phyloP scores from a whole-genome alignment of 2,113 vertebrate genomes.

The Callionymus lyra region DNA sequence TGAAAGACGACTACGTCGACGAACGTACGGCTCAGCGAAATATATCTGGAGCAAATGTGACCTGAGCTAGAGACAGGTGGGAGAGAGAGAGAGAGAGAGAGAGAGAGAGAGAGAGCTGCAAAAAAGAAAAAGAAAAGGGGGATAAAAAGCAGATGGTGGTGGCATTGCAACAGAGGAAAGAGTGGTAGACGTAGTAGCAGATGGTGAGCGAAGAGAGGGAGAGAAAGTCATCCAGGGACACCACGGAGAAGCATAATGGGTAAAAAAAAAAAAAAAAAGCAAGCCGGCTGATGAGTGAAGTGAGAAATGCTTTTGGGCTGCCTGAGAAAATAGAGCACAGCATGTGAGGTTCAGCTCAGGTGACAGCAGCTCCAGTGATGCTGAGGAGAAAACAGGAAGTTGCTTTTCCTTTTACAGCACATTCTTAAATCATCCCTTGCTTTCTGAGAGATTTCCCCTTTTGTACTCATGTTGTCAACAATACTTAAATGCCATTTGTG shows the following conservation, averaged over 20 bases:
- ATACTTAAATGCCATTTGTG: too few species aligned
- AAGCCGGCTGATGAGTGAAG: conserved; percentile 7
- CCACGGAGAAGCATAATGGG: conserved; percentile 12
- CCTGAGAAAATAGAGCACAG: conserved; percentile 30
- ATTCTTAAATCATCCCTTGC: too few species aligned
- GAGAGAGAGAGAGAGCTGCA: too few species aligned
- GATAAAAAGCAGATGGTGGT: conserved; percentile 29
- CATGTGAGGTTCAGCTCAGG: conserved; percentile 38
- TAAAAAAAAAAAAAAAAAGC: conserved; percentile 26
- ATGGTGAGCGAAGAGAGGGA: conserved; percentile 34
- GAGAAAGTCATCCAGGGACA: conserved; percentile 35
- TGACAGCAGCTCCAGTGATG: conserved; percentile 24
- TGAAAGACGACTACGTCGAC: background rate
- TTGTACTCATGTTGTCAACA: too few species aligned
- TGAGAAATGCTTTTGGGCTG: conserved; percentile 20
- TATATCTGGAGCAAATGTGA: conserved; percentile 1
- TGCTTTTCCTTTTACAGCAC: too few species aligned
- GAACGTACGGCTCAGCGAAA: background rate
- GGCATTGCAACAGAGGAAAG: conserved; percentile 23
- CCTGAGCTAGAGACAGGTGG: conserved; percentile 1
- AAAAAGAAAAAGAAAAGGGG: conserved; percentile 5
- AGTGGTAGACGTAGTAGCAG: conserved; percentile 15
- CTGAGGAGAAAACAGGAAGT: background rate
- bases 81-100: conserved; percentile 1
- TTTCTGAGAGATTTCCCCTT: too few species aligned